These are phyloP conservation scores for Eupithecia subfuscata DNA, from an alignment of 2,888 invertebrate species.

Conservation along the genomic window DNA sequence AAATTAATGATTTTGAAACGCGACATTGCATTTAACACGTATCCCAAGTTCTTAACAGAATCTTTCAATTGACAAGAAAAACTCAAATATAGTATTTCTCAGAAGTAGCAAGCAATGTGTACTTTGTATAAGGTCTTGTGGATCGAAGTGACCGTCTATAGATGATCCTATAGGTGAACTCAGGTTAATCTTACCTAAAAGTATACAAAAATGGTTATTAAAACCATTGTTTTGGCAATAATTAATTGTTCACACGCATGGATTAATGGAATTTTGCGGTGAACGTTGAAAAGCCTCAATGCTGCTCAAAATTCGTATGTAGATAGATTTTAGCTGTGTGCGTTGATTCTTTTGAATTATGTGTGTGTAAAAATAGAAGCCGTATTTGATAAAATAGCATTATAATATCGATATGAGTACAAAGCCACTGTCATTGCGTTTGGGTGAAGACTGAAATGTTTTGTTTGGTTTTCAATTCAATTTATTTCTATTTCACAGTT, in stretches of 20 bases:
- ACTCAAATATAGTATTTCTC: background rate
- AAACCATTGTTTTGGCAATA: conserved; percentile 32
- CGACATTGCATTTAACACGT: too few species aligned
- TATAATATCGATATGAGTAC: background rate
- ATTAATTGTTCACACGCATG: conserved; percentile 23
- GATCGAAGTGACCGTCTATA: background rate
- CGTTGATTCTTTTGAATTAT: background rate
- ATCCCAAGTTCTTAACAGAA: too few species aligned
- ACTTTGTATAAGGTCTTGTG: background rate
- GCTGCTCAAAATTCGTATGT: conserved; percentile 22
- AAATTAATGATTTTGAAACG: too few species aligned
- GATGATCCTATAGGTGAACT: background rate
- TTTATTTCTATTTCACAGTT: too few species aligned
- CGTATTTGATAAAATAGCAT: background rate
- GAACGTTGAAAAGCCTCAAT: conserved; percentile 33
- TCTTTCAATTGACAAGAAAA: too few species aligned
- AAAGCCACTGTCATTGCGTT: background rate
- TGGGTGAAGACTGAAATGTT: background rate
- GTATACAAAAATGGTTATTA: conserved; percentile 23
- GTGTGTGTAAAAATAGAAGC: background rate
- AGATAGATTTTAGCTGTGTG: background rate
- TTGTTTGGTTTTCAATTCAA: too few species aligned
- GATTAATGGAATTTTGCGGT: conserved; percentile 29
- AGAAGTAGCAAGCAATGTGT: background rate
- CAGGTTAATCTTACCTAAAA: background rate